Base-by-base conservation (phyloP, 2,888 invertebrate genomes). In the Spicauda simplicius region DNA sequence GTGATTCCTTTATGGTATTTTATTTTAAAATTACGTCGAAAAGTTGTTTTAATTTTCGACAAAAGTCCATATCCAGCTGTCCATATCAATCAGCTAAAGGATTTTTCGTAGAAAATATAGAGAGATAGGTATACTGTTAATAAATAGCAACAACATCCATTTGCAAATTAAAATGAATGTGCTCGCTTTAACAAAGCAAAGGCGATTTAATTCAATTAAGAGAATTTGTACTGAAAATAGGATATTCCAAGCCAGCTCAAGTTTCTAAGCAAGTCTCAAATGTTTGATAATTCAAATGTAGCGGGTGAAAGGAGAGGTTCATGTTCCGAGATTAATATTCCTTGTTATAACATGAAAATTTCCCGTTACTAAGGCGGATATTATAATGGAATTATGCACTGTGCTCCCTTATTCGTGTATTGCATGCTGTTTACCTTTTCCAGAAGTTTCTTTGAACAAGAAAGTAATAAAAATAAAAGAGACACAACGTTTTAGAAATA, bases 211-310 rank as follows among this genome's bases (percentile, higher is more conserved):
- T 53, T 53, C 18, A 53, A 48, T 48, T 53, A 19, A 25, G 20
- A 53, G 19, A 53, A 20, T 53, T 18, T 53, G 48, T 16, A 48
- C 41, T 14, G 48, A 48, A 48, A n/a, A 48, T 5, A 48, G 16
- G 7, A 8, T 48, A 48, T 16, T 48, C n/a, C 48, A 48, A 14
- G 48, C 14, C 48, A 48, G 48, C 16, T 48, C 48, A 48, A 48
- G 48, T 48, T 48, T 48, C 48, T 16, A 48, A 48, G 48, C 48
- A 48, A 48, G 48, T 48, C 16, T 48, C 48, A 48, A 48, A 48
- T 48, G 16, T 48, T 48, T 48, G 48, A 48, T 48, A 48, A 48
- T 48, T 48, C 48, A 48, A 48, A 48, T 7, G 48, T 48, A 48
- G 48, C 48, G 48, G 16, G 16, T 48, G 48, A 48, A 48, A 48